Conservation (phyloP, 2,888 invertebrate species). For the Sycophila texana region DNA sequence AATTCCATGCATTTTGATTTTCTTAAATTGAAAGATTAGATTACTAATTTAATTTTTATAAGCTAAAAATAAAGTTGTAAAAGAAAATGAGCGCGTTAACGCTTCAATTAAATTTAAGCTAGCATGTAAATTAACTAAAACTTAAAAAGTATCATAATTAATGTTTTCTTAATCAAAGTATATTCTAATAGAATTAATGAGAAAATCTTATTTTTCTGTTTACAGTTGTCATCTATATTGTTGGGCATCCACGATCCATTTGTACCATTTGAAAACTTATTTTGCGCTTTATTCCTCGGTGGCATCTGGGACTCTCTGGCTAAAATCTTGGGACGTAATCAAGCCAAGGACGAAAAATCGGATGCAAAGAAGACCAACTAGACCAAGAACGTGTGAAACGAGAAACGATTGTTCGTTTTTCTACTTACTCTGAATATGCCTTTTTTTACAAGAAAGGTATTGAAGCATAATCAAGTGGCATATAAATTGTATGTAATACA, state of each 20-base stretch:
- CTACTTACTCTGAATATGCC: background rate
- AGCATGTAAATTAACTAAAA: background rate
- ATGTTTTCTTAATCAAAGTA: too few species aligned
- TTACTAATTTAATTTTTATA: background rate
- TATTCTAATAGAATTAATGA: too few species aligned
- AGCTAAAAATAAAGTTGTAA: background rate
- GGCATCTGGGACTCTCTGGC: slow-evolving; percentile 99
- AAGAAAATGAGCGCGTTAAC: background rate
- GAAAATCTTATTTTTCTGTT: slow-evolving; percentile 7
- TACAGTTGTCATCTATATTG: slow-evolving; percentile 92
- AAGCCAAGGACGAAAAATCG: slow-evolving; percentile 88
- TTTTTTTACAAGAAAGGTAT: slow-evolving; percentile 16
- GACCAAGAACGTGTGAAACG: background rate
- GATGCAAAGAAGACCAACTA: slow-evolving; percentile 90
- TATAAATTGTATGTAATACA: slow-evolving; percentile 8
- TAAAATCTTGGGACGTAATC: slow-evolving; percentile 89
- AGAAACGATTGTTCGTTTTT: slow-evolving; percentile 18
- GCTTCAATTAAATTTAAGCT: background rate
- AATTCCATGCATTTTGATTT: background rate
- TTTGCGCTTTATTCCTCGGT: slow-evolving; percentile 97
- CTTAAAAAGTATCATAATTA: too few species aligned
- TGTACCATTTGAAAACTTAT: slow-evolving; percentile 98
- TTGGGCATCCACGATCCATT: slow-evolving; percentile 99
- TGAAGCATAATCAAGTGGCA: background rate
- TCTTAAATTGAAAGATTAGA: background rate